These are phyloP conservation scores for Notiomystis cincta DNA, from an alignment of 2,113 vertebrate genomes.

Conservation along the genomic window DNA sequence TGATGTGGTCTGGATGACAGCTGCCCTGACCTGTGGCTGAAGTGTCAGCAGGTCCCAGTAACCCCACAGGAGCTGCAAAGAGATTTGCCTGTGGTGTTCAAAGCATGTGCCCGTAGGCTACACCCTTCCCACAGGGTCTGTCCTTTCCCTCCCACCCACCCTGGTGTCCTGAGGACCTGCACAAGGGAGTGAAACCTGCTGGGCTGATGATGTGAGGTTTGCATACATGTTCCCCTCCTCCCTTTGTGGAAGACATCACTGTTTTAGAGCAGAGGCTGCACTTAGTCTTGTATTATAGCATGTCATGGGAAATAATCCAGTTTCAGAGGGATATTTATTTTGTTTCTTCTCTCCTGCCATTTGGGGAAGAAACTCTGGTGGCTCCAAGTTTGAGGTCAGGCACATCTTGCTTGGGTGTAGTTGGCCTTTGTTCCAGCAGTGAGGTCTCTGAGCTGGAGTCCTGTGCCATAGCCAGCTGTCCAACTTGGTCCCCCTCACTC, in stretches of 20 bases:
- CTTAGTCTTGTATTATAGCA: background rate
- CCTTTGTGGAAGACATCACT: background rate
- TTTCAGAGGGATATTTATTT: conserved; percentile 26
- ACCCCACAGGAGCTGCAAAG: background rate
- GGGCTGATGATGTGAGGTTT: background rate
- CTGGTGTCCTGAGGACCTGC: background rate
- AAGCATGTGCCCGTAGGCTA: background rate
- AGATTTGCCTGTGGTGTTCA: background rate
- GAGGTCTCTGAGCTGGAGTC: background rate
- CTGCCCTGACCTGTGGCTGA: background rate
- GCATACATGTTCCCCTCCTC: background rate
- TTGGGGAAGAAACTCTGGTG: background rate
- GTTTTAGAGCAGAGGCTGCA: background rate
- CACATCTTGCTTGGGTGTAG: background rate
- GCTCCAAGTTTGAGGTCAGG: background rate
- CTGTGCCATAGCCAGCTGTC: background rate
- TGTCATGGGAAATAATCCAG: background rate
- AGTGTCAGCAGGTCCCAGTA: background rate
- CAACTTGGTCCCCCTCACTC: background rate
- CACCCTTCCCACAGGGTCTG: background rate
- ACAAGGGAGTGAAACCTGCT: background rate
- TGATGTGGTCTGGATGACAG: background rate
- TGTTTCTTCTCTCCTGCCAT: background rate
- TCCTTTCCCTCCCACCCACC: background rate
- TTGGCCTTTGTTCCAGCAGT: background rate